A percentile compares a stretch with the other conserved stretches of the same genome.
Evolutionary conservation across 1,140 invertebrate genomes (phyloP).

Genomic region (Trypoxylus dichotomus): DNA sequence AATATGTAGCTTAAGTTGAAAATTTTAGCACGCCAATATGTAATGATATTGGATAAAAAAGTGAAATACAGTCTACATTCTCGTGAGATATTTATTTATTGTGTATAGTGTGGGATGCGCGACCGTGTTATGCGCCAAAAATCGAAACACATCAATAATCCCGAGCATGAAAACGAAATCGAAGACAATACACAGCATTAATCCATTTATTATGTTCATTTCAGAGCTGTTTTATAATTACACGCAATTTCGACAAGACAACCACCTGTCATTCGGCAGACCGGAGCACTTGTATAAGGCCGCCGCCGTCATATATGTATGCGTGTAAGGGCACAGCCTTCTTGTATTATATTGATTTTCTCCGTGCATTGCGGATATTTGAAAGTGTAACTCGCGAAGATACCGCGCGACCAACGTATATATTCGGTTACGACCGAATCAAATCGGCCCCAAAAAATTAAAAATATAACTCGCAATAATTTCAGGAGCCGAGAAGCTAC

Average conservation of each 20-base stretch:
- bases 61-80: background rate
- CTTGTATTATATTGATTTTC: conserved; percentile 52
- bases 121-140: conserved; percentile 24
- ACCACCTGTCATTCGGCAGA: conserved; percentile 48
- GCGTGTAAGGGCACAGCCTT: conserved; percentile 45
- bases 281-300: conserved; percentile 6
- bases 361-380: conserved; percentile 53
- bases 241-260: conserved; percentile 38
- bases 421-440: conserved; percentile 19
- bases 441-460: conserved; percentile 21
- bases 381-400: conserved; percentile 23
- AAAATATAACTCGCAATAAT: conserved; percentile 15
- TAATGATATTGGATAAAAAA: background rate
- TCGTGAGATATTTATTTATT: conserved; percentile 1
- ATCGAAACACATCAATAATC: conserved; percentile 22
- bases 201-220: conserved; percentile 27
- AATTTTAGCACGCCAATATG: background rate
- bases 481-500: background rate
- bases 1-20: background rate
- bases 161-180: background rate
- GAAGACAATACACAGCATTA: conserved; percentile 17
- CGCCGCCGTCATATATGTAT: background rate
- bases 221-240: background rate
- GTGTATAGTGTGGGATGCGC: conserved; percentile 20
- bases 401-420: conserved; percentile 15